Conservation (phyloP, 2,888 invertebrate genomes). For the Cotesia congregata region DNA sequence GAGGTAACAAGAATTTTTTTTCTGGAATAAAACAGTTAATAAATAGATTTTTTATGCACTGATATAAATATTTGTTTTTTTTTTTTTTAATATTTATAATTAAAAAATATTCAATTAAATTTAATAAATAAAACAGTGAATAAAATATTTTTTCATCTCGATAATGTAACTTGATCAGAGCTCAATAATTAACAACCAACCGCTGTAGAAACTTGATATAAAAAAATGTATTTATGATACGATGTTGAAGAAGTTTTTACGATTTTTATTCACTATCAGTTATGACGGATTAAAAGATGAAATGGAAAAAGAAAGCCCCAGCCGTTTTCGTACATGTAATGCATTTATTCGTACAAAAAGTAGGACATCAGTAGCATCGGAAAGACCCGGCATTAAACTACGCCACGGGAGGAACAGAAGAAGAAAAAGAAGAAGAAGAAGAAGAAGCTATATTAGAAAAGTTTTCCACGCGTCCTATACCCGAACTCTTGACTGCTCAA, state of each 20-base stretch:
- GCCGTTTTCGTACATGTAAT: slow-evolving; percentile 36
- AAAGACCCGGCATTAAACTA: slow-evolving; percentile 43
- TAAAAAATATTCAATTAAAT: too few relatives aligned
- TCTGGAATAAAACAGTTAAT: too few relatives aligned
- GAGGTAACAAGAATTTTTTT: too few relatives aligned
- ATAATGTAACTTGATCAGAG: too few relatives aligned
- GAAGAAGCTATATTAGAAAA: slow-evolving; percentile 50
- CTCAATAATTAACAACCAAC: too few relatives aligned
- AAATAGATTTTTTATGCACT: too few relatives aligned
- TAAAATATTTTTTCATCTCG: too few relatives aligned
- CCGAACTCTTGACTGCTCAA: slow-evolving; percentile 44
- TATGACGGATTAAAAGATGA: slow-evolving; percentile 18
- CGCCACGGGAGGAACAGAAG: slow-evolving; percentile 11
- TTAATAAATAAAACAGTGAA: too few relatives aligned
- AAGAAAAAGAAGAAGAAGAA: slow-evolving; percentile 28
- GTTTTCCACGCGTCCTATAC: slow-evolving; percentile 46
- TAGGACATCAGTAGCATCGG: slow-evolving; percentile 37
- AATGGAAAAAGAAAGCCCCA: slow-evolving; percentile 5
- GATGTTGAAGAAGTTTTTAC: background rate
- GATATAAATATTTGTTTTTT: too few relatives aligned
- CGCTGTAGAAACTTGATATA: background rate
- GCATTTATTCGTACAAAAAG: slow-evolving; percentile 47
- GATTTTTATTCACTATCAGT: slow-evolving; percentile 20
- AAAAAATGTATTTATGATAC: background rate
- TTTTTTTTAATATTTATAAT: too few relatives aligned